Evolutionary conservation across 2,888 invertebrate species (phyloP), one percentile per base, ranked within the genome.

Genomic region (Thereva unica): DNA sequence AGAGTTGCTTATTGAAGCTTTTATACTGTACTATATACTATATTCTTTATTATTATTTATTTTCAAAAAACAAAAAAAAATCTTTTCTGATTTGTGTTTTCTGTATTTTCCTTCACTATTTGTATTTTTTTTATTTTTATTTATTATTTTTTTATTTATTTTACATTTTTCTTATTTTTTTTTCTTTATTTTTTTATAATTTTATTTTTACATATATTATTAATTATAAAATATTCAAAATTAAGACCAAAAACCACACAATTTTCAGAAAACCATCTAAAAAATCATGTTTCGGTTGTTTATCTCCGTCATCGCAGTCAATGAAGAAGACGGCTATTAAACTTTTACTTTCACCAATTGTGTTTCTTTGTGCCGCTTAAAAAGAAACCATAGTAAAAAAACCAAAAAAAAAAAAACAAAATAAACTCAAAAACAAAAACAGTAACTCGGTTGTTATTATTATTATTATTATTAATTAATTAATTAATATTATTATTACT

Each of bases 261-360:
- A 71, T 71, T 71, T 68, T 68, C 71, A 71, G 71, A 72, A 70
- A 72, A 67, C 45, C 67, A 65, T 66, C 66, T 67, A 72, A 70
- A 69, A 68, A 70, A 67, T 69, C 71, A 70, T 73, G 74, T 73
- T 74, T 74, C 69, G 72, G 72, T 70, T 71, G 71, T 67, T 68
- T 68, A 64, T 68, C 70, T 57, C 65, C 72, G 50, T 68, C 71
- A 68, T 59, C 68, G 69, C 70, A 85, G 69, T 86, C 86, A 83
- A 86, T 87, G 85, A 87, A 87, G 86, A 88, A 87, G 87, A 87
- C 86, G 84, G 87, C 87, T 82, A 85, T 87, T 84, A 87, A 87
- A 86, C 85, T 87, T 83, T 85, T 88, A 83, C 84, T 88, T 84
- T 86, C 87, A 85, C 87, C 88, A 82, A 87, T 88, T 85, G 87